These are phyloP conservation scores for Microplitis deprimator DNA, from an alignment of 2,888 invertebrate species.

Conservation along the genomic window DNA sequence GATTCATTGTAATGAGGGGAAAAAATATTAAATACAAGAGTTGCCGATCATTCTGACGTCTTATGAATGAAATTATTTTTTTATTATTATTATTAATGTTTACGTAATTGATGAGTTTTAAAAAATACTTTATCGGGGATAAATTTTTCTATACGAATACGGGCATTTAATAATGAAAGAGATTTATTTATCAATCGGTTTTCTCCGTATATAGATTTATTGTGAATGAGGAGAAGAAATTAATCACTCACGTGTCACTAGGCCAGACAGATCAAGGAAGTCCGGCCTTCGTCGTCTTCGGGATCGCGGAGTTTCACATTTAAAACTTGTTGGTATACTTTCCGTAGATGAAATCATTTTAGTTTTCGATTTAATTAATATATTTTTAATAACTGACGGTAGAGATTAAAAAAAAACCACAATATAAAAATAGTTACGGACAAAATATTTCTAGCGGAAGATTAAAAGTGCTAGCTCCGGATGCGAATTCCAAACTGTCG, in stretches of 20 bases:
- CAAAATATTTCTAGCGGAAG: not conserved
- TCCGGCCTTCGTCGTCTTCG: slow-evolving; percentile 62
- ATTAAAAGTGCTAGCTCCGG: slow-evolving; percentile 16
- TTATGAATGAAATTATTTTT: not conserved
- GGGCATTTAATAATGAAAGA: not conserved
- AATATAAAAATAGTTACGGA: not conserved
- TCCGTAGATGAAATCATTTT: slow-evolving; percentile 29
- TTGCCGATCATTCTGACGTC: not conserved
- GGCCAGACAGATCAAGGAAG: slow-evolving; percentile 65
- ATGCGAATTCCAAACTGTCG: slow-evolving; percentile 11
- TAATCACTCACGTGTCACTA: slow-evolving; percentile 56
- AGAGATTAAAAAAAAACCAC: not conserved
- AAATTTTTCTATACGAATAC: not conserved
- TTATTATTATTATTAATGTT: not conserved
- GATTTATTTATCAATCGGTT: not conserved
- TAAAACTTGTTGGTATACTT: slow-evolving; percentile 34
- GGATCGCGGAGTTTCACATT: slow-evolving; percentile 59
- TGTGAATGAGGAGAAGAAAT: slow-evolving; percentile 8
- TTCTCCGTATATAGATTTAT: not conserved
- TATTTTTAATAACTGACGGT: not conserved
- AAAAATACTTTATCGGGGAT: not conserved
- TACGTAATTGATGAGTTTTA: not conserved
- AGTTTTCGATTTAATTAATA: not conserved
- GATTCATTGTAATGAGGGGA: slow-evolving; percentile 1
- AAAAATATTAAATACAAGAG: not conserved